phyloP scores from a whole-genome alignment of 2,797 vertebrate genomes.

The Arremon brunneinucha region DNA sequence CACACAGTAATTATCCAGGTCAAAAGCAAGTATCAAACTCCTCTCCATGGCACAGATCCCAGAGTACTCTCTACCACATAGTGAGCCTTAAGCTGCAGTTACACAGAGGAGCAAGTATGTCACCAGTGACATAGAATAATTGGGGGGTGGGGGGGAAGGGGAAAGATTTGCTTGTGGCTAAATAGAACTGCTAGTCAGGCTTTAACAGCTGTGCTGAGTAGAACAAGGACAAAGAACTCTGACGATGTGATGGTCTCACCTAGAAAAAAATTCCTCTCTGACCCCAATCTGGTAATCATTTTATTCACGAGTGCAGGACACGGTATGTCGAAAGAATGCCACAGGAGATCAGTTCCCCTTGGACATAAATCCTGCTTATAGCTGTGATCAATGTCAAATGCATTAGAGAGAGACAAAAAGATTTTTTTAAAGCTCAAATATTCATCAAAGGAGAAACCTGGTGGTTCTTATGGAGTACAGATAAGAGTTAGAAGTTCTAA shows the following conservation, averaged over 20 bases:
- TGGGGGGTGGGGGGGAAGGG: fast-evolving
- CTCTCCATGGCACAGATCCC: not conserved
- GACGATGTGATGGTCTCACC: not conserved
- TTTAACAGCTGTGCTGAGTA: not conserved
- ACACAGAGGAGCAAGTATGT: not conserved
- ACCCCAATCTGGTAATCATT: not conserved
- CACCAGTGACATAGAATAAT: not conserved
- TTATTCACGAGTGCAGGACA: not conserved
- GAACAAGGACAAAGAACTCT: not conserved
- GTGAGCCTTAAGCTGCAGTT: not conserved
- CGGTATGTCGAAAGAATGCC: not conserved
- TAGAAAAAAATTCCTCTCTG: not conserved
- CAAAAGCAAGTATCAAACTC: not conserved
- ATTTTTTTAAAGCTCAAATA: not conserved
- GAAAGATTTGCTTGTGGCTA: not conserved
- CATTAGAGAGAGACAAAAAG: not conserved
- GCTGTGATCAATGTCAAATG: not conserved
- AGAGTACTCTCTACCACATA: not conserved
- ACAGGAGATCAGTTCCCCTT: not conserved
- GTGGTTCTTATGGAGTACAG: not conserved
- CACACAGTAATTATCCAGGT: not conserved
- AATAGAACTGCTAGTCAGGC: not conserved
- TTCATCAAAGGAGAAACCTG: not conserved
- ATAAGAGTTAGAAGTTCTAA: not conserved
- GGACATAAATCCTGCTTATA: not conserved